Evolutionary conservation across 2,797 vertebrate genomes (phyloP).

Genomic region (Hypotaenidia philippensis): DNA sequence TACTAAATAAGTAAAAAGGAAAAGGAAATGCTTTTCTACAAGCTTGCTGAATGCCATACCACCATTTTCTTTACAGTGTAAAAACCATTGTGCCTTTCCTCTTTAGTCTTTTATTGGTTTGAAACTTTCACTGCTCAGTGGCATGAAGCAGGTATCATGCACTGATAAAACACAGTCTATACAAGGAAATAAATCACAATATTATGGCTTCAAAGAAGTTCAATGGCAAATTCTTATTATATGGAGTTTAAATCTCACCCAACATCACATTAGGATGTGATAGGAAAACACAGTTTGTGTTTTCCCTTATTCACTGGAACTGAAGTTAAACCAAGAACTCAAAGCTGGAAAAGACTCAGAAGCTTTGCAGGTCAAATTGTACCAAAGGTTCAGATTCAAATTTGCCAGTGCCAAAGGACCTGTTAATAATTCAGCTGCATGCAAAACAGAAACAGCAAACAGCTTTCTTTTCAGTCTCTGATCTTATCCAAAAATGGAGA

Average conservation of each 20-base stretch:
- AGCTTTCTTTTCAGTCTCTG: background rate
- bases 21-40: background rate
- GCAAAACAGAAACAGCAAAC: background rate
- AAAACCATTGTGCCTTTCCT: background rate
- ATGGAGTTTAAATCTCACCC: background rate
- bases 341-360: background rate
- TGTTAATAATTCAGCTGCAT: background rate
- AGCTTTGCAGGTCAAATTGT: background rate
- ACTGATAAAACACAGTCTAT: background rate
- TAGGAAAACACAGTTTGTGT: background rate
- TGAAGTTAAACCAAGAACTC: background rate
- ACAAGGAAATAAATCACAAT: background rate
- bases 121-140: background rate
- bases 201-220: background rate
- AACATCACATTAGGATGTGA: background rate
- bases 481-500: background rate
- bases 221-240: background rate
- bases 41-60: background rate
- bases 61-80: background rate
- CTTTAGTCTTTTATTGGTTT: background rate
- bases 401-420: background rate
- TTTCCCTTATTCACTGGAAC: background rate
- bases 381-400: conserved; percentile 3
- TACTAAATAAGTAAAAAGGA: background rate
- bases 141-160: background rate